Percentiles rank a stretch among this genome's conserved stretches.
phyloP scores from a whole-genome alignment of 2,113 vertebrate species.

The Varanus salvator region DNA sequence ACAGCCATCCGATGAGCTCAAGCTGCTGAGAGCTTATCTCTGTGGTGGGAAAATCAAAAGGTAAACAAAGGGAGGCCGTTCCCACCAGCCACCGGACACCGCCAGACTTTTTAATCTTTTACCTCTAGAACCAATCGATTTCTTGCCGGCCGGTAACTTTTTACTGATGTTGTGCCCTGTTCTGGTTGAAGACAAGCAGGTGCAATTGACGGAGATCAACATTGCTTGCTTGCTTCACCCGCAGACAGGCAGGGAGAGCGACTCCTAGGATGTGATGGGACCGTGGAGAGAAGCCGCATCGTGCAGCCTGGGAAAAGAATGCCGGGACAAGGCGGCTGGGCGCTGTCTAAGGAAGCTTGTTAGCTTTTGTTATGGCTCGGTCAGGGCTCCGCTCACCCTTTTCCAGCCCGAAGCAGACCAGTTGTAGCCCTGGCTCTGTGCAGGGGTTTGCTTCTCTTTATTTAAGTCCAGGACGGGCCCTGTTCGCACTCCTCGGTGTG shows the following conservation, averaged over 20 bases:
- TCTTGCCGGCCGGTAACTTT: slow-evolving; percentile 75
- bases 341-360: not conserved
- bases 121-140: slow-evolving; percentile 82
- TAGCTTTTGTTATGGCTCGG: not conserved
- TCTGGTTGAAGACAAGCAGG: slow-evolving; percentile 79
- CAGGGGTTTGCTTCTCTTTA: too few species aligned
- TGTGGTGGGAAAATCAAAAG: slow-evolving; percentile 74
- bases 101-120: slow-evolving; percentile 70
- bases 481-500: too few species aligned
- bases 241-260: not conserved
- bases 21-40: slow-evolving; percentile 69
- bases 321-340: not conserved
- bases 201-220: slow-evolving; percentile 52
- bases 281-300: accelerated
- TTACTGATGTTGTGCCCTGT: slow-evolving; percentile 76
- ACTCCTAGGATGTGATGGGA: not conserved
- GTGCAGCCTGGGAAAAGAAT: accelerated
- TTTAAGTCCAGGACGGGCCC: too few species aligned
- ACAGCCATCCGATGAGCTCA: slow-evolving; percentile 71
- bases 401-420: not conserved
- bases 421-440: too few species aligned
- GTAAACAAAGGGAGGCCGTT: slow-evolving; percentile 76
- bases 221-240: not conserved
- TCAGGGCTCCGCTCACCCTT: not conserved
- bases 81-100: slow-evolving; percentile 68